Evolutionary conservation across 1,140 invertebrate genomes (phyloP), one percentile per base, ranked within the genome.

Genomic region (Cephus cinctus): DNA sequence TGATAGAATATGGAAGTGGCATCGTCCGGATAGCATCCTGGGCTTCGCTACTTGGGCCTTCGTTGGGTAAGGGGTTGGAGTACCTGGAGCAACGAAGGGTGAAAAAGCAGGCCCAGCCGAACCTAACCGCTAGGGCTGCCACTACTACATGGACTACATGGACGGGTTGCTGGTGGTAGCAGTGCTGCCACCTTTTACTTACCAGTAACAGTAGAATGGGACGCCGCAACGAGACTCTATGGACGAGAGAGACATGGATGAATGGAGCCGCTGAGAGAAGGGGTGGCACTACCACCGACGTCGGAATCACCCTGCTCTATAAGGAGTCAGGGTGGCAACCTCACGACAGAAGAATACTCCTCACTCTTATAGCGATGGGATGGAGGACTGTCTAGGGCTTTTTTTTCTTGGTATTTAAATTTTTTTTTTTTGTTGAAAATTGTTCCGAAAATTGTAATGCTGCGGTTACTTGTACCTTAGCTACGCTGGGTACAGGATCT

Each of bases 301-400:
- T n/a, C n/a, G n/a, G n/a, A n/a, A n/a, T n/a, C n/a, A n/a, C n/a
- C n/a, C n/a, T n/a, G n/a, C n/a, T n/a, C n/a, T n/a, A 54, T 45
- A 59, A 61, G 41, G 43, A 56, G 47, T 15, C 48, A 20, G 41
- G 12, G 11, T 30, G 23, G 34, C 44, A 47, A 59, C 43, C 54
- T 38, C 36, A 36, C 46, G 42, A 18, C 16, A 49, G 40, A 56
- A 60, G 53, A 56, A 59, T 59, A 40, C 49, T 56, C 46, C 49
- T 47, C 48, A 52, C 45, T 56, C 47, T 55, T 48, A 46, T 31
- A 43, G 43, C 43, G 50, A 50, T 50, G 52, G 53, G 36, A 55
- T 47, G 53, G 58, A 47, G 50, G 44, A 54, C 47, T 44, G 44
- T n/a, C n/a, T n/a, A n/a, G n/a, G n/a, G n/a, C n/a, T n/a, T n/a